Conservation (phyloP, 2,888 invertebrate genomes). For the Gymnocheta viridis region DNA sequence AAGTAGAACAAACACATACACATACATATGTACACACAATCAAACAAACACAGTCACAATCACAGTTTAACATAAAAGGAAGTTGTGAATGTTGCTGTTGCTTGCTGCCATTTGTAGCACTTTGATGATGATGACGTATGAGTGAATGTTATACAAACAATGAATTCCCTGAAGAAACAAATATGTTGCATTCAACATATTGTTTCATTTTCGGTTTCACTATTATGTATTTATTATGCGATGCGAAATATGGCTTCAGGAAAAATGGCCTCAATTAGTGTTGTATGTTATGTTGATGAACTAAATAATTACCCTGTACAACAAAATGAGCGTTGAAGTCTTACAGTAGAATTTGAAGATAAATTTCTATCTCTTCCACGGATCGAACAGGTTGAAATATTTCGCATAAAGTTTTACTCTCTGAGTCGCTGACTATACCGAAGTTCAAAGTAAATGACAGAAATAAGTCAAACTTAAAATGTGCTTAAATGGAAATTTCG, state of each 20-base stretch:
- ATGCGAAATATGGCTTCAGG: background rate
- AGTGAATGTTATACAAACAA: background rate
- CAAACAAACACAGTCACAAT: background rate
- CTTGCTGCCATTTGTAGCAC: conserved; percentile 4
- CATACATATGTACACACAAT: background rate
- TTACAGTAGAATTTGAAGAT: too few relatives aligned
- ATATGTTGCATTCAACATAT: conserved; percentile 45
- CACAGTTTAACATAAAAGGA: background rate
- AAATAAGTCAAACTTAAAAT: too few relatives aligned
- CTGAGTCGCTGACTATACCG: too few relatives aligned
- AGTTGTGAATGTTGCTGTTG: background rate
- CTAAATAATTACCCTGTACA: background rate
- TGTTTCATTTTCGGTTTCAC: background rate
- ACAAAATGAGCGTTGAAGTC: too few relatives aligned
- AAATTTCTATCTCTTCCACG: too few relatives aligned
- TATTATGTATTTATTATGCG: too few relatives aligned
- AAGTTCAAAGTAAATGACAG: too few relatives aligned
- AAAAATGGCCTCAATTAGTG: conserved; percentile 1
- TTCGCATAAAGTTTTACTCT: too few relatives aligned
- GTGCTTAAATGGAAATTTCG: too few relatives aligned
- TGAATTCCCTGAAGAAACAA: conserved; percentile 39
- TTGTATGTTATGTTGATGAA: background rate
- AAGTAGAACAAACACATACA: conserved; percentile 14
- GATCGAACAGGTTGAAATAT: too few relatives aligned
- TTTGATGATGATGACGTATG: conserved; percentile 22